Evolutionary conservation across 2,797 vertebrate species (phyloP), one percentile per base, ranked within the genome.

Genomic region (Emydoidea blandingii): DNA sequence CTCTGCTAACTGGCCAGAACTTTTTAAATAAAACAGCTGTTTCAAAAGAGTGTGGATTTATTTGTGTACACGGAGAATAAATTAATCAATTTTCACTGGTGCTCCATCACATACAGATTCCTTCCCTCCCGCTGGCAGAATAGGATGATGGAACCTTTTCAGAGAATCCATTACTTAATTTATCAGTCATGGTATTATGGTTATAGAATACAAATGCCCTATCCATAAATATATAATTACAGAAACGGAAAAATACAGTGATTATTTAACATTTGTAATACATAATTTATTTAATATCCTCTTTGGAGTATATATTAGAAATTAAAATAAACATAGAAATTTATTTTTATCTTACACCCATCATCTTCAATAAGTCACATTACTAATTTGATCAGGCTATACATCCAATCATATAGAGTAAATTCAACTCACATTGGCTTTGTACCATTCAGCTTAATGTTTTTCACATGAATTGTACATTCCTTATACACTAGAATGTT

Each of bases 201-300:
- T 96, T 96, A 92, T 93, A 95, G 93, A 94, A 84, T 96, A 92
- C 85, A 96, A 95, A 93, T 92, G 62, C 56, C 95, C 82, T 96
- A 95, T 96, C 87, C 88, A 92, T 96, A 74, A 96, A 91, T 95
- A 95, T 91, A 91, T 96, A 95, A 94, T 97, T 95, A 91, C 79
- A 92, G 65, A 96, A 96, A 93, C 94, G 79, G 95, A 95, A 95
- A 52, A 94, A 78, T 95, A 59, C 65, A 79, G 84, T 90, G 41
- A 29, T 91, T 95, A 85, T 96, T 96, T 96, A 91, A 91, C 83
- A 93, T 91, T 86, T 91, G 53, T 89, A 94, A 94, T 94, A 44
- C 86, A 88, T 94, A 94, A 94, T 95, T 95, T 94, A 85, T 94
- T 92, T 92, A 95, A 84, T 41, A 52, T 2, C 92, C n/a, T 82